Evolutionary conservation across 1,140 invertebrate genomes (phyloP).

Genomic region (Drosophila arawakana): DNA sequence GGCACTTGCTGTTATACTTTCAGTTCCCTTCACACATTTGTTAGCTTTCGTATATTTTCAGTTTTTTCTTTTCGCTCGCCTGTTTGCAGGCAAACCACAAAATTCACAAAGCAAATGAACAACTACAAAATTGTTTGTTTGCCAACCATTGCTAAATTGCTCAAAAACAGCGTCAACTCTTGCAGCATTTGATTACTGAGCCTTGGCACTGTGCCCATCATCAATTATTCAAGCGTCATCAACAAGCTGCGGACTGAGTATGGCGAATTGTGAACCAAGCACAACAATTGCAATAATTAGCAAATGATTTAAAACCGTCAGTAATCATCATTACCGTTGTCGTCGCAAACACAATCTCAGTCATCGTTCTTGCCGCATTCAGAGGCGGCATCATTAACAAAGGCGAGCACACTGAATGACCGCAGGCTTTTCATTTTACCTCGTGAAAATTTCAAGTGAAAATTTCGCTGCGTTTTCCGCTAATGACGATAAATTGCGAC

Average conservation of each 20-base stretch:
- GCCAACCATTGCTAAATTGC: slow-evolving; percentile 44
- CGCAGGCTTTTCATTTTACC: slow-evolving; percentile 75
- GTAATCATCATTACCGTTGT: slow-evolving; percentile 81
- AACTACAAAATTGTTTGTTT: slow-evolving; percentile 50
- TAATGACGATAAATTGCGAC: slow-evolving; percentile 80
- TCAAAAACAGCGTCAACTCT: slow-evolving; percentile 67
- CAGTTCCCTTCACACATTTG: slow-evolving; percentile 14
- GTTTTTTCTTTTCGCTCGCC: not conserved
- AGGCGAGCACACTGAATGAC: slow-evolving; percentile 48
- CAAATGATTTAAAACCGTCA: slow-evolving; percentile 82
- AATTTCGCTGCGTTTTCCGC: slow-evolving; percentile 63
- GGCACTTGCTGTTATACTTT: slow-evolving; percentile 31
- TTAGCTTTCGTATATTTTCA: not conserved
- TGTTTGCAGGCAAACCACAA: slow-evolving; percentile 9
- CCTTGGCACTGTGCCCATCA: slow-evolving; percentile 52
- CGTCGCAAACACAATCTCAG: slow-evolving; percentile 42
- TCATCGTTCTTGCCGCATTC: slow-evolving; percentile 22
- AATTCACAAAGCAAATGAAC: slow-evolving; percentile 36
- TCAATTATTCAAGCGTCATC: slow-evolving; percentile 72
- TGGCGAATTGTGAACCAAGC: slow-evolving; percentile 25
- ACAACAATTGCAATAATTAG: slow-evolving; percentile 82
- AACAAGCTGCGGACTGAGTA: slow-evolving; percentile 30
- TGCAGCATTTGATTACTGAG: slow-evolving; percentile 70
- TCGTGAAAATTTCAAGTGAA: slow-evolving; percentile 78
- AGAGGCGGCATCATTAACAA: slow-evolving; percentile 64